A percentile compares a stretch with the other conserved stretches of the same genome.
These are phyloP conservation scores for Drosophila grimshawi DNA, from an alignment of 1,140 invertebrate genomes.

Conservation along the genomic window DNA sequence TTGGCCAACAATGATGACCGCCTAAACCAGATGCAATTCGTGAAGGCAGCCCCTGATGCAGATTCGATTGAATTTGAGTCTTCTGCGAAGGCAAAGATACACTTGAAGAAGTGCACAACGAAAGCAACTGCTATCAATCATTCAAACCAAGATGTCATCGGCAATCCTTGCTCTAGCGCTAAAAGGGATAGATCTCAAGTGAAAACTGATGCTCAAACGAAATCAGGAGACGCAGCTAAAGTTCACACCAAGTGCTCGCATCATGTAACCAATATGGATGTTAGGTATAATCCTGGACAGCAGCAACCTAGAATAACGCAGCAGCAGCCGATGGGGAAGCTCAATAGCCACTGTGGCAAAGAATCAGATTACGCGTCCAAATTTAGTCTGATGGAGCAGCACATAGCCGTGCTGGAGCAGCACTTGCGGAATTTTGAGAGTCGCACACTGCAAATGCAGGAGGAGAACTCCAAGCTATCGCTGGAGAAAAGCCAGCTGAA, in stretches of 20 bases:
- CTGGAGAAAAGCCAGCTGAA: constrained; percentile 50
- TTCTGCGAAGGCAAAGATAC: background rate
- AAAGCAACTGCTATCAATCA: background rate
- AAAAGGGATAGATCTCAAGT: background rate
- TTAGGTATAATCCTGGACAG: constrained; percentile 5
- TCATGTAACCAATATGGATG: constrained; percentile 18
- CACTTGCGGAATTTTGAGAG: constrained; percentile 51
- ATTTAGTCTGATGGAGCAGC: constrained; percentile 55
- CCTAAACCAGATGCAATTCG: background rate
- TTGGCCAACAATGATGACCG: background rate
- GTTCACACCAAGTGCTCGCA: background rate
- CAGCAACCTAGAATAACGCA: background rate
- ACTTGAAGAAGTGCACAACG: background rate
- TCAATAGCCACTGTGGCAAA: background rate
- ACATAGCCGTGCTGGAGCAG: constrained; percentile 43
- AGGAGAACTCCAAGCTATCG: constrained; percentile 53
- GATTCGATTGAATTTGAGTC: constrained; percentile 9
- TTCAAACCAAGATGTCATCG: background rate
- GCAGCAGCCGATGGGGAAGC: background rate
- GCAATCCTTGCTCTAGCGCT: background rate
- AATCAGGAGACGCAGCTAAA: background rate
- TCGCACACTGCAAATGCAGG: constrained; percentile 44
- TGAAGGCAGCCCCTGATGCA: background rate
- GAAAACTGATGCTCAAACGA: background rate
- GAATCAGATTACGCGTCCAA: constrained; percentile 38